These are phyloP conservation scores for Ommatoiulus sabulosus DNA, from an alignment of 2,888 invertebrate species.

Conservation along the genomic window DNA sequence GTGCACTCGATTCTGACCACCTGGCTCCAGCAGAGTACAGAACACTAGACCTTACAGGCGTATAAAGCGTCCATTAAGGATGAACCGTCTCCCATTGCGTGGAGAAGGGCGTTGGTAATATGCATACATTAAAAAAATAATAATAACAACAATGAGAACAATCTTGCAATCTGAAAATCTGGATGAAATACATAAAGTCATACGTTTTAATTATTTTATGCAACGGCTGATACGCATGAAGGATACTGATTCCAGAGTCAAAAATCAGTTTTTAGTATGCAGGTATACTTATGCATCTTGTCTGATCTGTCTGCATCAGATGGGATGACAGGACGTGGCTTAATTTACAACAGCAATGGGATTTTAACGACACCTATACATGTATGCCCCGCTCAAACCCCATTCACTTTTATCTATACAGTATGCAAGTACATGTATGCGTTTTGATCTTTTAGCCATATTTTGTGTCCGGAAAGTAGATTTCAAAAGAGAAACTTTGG, in stretches of 20 bases:
- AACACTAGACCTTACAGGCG: not conserved
- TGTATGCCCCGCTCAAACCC: no score
- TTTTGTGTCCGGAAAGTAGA: no score
- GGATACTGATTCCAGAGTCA: not conserved
- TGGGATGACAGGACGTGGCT: no score
- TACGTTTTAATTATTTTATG: not conserved
- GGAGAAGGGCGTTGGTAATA: slow-evolving; percentile 3
- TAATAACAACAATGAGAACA: not conserved
- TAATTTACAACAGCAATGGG: no score
- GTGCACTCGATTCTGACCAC: not conserved
- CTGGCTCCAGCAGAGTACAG: not conserved
- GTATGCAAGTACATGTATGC: no score
- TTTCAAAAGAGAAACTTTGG: no score
- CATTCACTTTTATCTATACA: no score
- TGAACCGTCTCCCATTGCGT: slow-evolving; percentile 11
- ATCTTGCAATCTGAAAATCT: not conserved
- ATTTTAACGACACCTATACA: no score
- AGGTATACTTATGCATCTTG: no score
- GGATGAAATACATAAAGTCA: not conserved
- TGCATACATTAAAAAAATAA: slow-evolving; percentile 3
- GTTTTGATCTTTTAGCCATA: no score
- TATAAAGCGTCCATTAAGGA: not conserved
- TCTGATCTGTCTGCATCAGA: no score
- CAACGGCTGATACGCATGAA: not conserved
- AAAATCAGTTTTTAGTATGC: no score